Evolutionary conservation across 1,140 invertebrate species (phyloP).

Genomic region (Eupristina koningsbergeri): DNA sequence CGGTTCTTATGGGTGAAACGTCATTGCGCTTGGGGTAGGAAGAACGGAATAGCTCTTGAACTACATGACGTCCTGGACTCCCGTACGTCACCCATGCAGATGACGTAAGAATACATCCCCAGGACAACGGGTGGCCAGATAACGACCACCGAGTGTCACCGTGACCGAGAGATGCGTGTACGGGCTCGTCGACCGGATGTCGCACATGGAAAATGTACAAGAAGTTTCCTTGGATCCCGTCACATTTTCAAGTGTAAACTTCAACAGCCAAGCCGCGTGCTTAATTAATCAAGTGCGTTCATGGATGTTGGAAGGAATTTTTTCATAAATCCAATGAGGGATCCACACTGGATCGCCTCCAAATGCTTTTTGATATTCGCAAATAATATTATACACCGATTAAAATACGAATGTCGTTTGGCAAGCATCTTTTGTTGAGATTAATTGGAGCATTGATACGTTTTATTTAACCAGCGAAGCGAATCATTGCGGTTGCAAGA

Average conservation of each 20-base stretch:
- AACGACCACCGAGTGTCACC: not conserved
- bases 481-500: not conserved
- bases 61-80: too few relatives aligned
- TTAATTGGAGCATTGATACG: not conserved
- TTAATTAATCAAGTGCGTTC: too few relatives aligned
- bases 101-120: not conserved
- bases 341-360: too few relatives aligned
- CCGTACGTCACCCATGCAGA: not conserved
- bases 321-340: too few relatives aligned
- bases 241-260: too few relatives aligned
- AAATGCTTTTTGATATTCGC: too few relatives aligned
- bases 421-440: not conserved
- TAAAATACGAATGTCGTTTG: not conserved
- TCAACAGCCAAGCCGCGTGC: too few relatives aligned
- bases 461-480: not conserved
- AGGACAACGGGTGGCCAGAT: too few relatives aligned
- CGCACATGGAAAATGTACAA: not conserved
- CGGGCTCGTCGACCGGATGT: not conserved
- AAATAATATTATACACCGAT: too few relatives aligned
- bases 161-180: not conserved
- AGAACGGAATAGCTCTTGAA: not conserved
- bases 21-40: not conserved
- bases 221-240: not conserved
- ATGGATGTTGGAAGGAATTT: too few relatives aligned
- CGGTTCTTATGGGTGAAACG: not conserved